phyloP scores from a whole-genome alignment of 2,888 invertebrate species.

The Agrochola lychnidis region DNA sequence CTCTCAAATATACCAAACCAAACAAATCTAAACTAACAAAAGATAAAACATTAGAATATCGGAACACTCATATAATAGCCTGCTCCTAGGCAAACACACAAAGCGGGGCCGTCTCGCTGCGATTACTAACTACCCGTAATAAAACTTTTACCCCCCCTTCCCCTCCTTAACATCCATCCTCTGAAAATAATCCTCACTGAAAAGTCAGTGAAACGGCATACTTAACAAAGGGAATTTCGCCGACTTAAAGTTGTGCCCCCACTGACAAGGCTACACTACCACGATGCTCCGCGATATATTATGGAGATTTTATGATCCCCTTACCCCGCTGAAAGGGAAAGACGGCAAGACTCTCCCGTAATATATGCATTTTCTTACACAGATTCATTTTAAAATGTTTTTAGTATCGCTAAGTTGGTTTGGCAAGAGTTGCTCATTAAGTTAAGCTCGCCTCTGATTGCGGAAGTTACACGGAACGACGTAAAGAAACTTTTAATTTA shows the following conservation, averaged over 20 bases:
- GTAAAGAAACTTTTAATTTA: conserved; percentile 63
- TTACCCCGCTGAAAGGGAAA: conserved; percentile 17
- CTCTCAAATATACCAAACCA: not conserved
- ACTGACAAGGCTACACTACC: conserved; percentile 53
- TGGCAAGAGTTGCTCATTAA: conserved; percentile 61
- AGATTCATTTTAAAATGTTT: conserved; percentile 61
- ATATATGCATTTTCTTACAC: conserved; percentile 64
- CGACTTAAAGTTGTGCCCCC: conserved; percentile 58
- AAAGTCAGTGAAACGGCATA: conserved; percentile 67
- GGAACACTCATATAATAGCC: conserved; percentile 39
- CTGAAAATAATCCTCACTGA: conserved; percentile 66
- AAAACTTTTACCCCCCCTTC: conserved; percentile 54
- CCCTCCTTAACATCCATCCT: conserved; percentile 42
- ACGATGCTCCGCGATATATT: conserved; percentile 60
- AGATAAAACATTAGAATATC: conserved; percentile 56
- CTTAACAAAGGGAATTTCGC: conserved; percentile 67
- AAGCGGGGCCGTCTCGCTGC: conserved; percentile 48
- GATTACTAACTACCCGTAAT: conserved; percentile 67
- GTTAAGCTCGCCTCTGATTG: conserved; percentile 62
- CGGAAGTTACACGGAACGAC: conserved; percentile 54
- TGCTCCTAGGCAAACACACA: conserved; percentile 61
- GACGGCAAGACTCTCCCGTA: conserved; percentile 36
- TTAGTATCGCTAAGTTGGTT: conserved; percentile 60
- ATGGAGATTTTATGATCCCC: conserved; percentile 53
- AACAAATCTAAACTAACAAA: conserved; percentile 30